phyloP scores from a whole-genome alignment of 2,888 invertebrate genomes.

The Limnephilus marmoratus region DNA sequence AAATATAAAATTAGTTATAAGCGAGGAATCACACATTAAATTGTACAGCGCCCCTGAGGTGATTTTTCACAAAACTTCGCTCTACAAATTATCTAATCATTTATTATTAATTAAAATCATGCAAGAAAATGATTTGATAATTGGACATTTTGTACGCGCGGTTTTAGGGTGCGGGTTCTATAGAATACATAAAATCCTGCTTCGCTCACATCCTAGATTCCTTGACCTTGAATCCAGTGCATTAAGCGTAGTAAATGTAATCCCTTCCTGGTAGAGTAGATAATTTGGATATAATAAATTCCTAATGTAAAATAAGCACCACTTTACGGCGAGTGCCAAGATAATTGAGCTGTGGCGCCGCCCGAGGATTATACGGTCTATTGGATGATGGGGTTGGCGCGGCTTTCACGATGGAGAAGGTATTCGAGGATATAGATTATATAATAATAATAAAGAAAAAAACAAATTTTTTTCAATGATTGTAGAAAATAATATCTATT shows the following conservation, averaged over 20 bases:
- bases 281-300: constrained; percentile 62
- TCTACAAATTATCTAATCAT: no score
- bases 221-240: neutral
- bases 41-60: no score
- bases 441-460: neutral
- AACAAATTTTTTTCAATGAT: neutral
- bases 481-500: no score
- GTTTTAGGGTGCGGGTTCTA: neutral
- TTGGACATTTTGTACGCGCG: no score
- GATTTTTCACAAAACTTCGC: no score
- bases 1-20: no score
- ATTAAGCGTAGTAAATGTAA: constrained; percentile 40
- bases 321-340: constrained; percentile 54
- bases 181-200: neutral
- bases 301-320: constrained; percentile 49
- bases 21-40: no score
- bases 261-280: constrained; percentile 55
- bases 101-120: no score
- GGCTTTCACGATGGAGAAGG: neutral
- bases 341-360: constrained; percentile 59
- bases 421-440: neutral
- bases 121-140: no score
- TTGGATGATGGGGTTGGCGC: constrained; percentile 41
- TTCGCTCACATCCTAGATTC: neutral
- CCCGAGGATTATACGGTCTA: constrained; percentile 61